Conservation (phyloP, 2,113 vertebrate genomes). For the Pelmatolapia mariae region DNA sequence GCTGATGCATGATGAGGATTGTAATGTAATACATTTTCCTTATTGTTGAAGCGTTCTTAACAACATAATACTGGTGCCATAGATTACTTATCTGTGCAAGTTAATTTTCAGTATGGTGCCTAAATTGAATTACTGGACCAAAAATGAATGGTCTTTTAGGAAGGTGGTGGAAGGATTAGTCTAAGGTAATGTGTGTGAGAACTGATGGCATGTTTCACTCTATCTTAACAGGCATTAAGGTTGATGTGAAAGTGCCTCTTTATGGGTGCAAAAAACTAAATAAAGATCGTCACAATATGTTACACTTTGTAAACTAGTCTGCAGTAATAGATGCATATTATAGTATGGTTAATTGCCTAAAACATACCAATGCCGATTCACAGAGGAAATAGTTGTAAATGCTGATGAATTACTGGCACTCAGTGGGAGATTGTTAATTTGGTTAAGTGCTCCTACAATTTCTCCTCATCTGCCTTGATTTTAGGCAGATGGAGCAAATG, state of each 20-base stretch:
- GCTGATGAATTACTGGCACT: slow-evolving; percentile 21
- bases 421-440: slow-evolving; percentile 32
- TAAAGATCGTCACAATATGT: not conserved
- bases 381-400: not conserved
- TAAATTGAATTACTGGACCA: not conserved
- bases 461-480: not conserved
- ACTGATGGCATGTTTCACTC: not conserved
- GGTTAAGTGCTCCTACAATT: slow-evolving; percentile 30
- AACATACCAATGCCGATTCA: not conserved
- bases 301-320: not conserved
- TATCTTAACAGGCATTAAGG: accelerated
- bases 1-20: accelerated
- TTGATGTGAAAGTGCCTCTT: not conserved
- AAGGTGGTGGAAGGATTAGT: not conserved
- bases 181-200: not conserved
- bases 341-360: not conserved
- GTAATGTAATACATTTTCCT: not conserved
- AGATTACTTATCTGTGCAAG: not conserved
- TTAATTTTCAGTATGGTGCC: not conserved
- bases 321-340: not conserved
- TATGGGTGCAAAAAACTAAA: not conserved
- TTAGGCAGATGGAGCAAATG: not conserved
- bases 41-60: not conserved
- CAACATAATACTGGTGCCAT: not conserved
- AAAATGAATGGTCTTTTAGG: not conserved